Evolutionary conservation across 1,140 invertebrate genomes (phyloP).

Genomic region (Riptortus pedestris): DNA sequence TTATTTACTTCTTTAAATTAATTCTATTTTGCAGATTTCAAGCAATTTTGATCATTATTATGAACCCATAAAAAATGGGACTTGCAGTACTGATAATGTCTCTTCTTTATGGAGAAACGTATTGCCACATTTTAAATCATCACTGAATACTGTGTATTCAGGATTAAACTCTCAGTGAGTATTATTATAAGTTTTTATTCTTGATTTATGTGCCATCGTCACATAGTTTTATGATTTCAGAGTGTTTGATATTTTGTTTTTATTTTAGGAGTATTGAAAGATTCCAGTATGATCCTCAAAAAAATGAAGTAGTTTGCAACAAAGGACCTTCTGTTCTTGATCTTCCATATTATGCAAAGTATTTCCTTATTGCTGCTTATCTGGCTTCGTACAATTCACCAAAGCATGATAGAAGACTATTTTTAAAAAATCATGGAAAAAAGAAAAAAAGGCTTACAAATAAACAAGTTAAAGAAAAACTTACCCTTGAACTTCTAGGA

Average conservation of each 20-base stretch:
- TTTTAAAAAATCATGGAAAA: constrained; percentile 62
- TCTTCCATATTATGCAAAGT: constrained; percentile 80
- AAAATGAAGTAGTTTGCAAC: constrained; percentile 7
- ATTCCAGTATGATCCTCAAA: background rate
- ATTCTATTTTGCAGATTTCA: constrained; percentile 30
- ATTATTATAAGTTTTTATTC: background rate
- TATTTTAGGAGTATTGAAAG: background rate
- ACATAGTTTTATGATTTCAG: no score
- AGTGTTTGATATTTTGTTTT: background rate
- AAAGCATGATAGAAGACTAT: constrained; percentile 71
- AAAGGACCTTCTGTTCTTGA: constrained; percentile 54
- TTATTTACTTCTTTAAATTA: no score
- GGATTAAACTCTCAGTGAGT: constrained; percentile 1
- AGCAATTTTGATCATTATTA: constrained; percentile 31
- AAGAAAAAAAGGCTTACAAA: constrained; percentile 36
- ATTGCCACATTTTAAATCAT: constrained; percentile 40
- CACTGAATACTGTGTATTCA: constrained; percentile 4
- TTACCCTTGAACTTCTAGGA: constrained; percentile 42
- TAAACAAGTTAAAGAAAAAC: constrained; percentile 43
- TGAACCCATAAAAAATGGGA: constrained; percentile 35
- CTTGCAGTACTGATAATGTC: constrained; percentile 48
- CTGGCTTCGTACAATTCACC: constrained; percentile 82
- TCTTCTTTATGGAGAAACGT: constrained; percentile 66
- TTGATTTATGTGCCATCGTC: no score
- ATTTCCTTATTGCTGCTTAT: constrained; percentile 76